Percentiles rank a stretch among this genome's conserved stretches.
These are phyloP conservation scores for Nephrocerus scutellatus DNA, from an alignment of 2,888 invertebrate genomes.

Conservation along the genomic window DNA sequence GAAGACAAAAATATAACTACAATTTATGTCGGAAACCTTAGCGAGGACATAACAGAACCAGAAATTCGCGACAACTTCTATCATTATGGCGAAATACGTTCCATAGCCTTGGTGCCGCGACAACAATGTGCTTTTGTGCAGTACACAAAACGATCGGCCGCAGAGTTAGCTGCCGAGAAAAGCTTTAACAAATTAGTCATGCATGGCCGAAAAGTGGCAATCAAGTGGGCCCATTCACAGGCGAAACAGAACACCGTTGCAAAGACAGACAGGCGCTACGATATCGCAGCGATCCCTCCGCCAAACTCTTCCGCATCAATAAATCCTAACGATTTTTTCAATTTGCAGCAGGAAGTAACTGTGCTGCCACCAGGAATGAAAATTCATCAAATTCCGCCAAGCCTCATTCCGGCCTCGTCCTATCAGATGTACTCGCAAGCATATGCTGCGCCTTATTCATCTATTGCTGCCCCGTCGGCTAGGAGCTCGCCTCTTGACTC, in stretches of 20 bases:
- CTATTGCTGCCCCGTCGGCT: constrained; percentile 40
- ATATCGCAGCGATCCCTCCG: constrained; percentile 73
- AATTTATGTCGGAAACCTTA: constrained; percentile 92
- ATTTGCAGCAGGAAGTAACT: constrained; percentile 50
- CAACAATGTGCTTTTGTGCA: constrained; percentile 97
- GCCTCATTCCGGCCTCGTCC: constrained; percentile 42
- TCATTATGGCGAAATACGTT: constrained; percentile 96
- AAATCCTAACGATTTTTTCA: constrained; percentile 59
- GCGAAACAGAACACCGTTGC: constrained; percentile 57
- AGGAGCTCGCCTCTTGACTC: constrained; percentile 26
- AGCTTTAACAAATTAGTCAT: constrained; percentile 86
- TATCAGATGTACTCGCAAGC: constrained; percentile 44
- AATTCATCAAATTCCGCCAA: constrained; percentile 44
- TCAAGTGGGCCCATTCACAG: constrained; percentile 98
- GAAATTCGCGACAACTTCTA: constrained; percentile 95
- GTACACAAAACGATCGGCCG: constrained; percentile 81
- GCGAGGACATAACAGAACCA: constrained; percentile 79
- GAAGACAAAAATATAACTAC: constrained; percentile 96
- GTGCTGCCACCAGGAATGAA: constrained; percentile 48
- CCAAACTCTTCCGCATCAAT: constrained; percentile 55
- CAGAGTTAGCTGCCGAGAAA: constrained; percentile 90
- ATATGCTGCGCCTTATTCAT: constrained; percentile 45
- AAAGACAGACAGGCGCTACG: constrained; percentile 52
- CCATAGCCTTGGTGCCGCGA: constrained; percentile 82
- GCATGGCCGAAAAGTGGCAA: constrained; percentile 83